Percentiles rank a stretch among this genome's conserved stretches.
These are phyloP conservation scores for Harlomillsia oculata DNA, from an alignment of 1,140 invertebrate genomes.

Conservation along the genomic window DNA sequence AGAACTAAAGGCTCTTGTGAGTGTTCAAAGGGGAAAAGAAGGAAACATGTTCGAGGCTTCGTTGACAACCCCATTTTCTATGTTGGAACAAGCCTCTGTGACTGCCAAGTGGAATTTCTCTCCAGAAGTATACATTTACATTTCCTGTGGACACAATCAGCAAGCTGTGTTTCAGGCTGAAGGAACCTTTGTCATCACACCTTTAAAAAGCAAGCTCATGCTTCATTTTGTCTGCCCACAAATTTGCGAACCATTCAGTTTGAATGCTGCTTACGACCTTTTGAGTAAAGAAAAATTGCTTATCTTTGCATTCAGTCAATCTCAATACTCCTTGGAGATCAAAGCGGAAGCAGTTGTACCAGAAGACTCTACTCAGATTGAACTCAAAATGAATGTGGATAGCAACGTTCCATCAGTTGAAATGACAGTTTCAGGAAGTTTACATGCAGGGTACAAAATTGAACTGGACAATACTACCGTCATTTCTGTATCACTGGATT, in stretches of 20 bases:
- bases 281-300: slow-evolving; percentile 5
- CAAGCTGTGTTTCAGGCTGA: background rate
- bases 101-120: slow-evolving; percentile 7
- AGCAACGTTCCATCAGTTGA: slow-evolving; percentile 27
- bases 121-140: slow-evolving; percentile 8
- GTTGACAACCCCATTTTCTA: slow-evolving; percentile 20
- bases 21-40: slow-evolving; percentile 5
- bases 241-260: slow-evolving; percentile 20
- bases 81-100: background rate
- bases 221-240: slow-evolving; percentile 17
- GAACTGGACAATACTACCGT: slow-evolving; percentile 19
- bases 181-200: background rate
- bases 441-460: slow-evolving; percentile 21
- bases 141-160: slow-evolving; percentile 1
- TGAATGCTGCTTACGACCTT: slow-evolving; percentile 22
- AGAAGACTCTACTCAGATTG: slow-evolving; percentile 17
- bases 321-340: slow-evolving; percentile 15
- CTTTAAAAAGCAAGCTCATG: slow-evolving; percentile 14
- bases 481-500: slow-evolving; percentile 18
- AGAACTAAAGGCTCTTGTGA: background rate
- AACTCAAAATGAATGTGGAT: slow-evolving; percentile 21
- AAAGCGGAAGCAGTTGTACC: slow-evolving; percentile 14
- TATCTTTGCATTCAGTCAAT: slow-evolving; percentile 16
- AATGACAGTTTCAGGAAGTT: slow-evolving; percentile 20
- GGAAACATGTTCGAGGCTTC: slow-evolving; percentile 8